phyloP scores from a whole-genome alignment of 2,113 vertebrate species.

The Marmota monax region DNA sequence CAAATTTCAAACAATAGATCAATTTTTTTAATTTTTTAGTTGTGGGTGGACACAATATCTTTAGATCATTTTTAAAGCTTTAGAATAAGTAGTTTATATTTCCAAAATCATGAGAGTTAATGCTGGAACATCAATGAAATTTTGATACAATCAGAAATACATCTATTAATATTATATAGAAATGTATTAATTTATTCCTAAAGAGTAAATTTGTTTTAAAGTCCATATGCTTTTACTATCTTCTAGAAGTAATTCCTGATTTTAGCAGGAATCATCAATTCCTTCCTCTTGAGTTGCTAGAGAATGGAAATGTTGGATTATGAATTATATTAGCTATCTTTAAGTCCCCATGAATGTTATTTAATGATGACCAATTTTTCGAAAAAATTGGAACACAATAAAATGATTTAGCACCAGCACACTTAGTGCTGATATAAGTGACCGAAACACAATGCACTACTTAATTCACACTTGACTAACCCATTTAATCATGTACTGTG shows the following conservation, averaged over 20 bases:
- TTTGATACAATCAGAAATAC: slow-evolving; percentile 16
- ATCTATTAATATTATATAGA: background rate
- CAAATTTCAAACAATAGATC: background rate
- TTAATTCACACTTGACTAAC: background rate
- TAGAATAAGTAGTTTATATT: background rate
- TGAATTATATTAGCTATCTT: background rate
- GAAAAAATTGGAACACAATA: background rate
- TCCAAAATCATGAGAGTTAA: slow-evolving; percentile 12
- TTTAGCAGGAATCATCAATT: background rate
- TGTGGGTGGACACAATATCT: too few species aligned
- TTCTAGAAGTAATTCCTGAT: background rate
- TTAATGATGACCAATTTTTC: background rate
- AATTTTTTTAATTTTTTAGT: background rate
- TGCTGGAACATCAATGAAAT: slow-evolving; percentile 14
- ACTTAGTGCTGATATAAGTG: background rate
- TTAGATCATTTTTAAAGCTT: slow-evolving; percentile 21
- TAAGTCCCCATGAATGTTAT: background rate
- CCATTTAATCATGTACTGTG: background rate
- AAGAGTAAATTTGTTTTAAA: background rate
- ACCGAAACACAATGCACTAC: background rate
- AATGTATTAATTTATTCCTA: background rate
- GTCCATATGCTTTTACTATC: background rate
- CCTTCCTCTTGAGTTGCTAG: background rate
- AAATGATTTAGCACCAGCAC: background rate
- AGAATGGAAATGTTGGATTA: background rate